phyloP scores from a whole-genome alignment of 1,140 invertebrate genomes.

The Rhagoletis pomonella region DNA sequence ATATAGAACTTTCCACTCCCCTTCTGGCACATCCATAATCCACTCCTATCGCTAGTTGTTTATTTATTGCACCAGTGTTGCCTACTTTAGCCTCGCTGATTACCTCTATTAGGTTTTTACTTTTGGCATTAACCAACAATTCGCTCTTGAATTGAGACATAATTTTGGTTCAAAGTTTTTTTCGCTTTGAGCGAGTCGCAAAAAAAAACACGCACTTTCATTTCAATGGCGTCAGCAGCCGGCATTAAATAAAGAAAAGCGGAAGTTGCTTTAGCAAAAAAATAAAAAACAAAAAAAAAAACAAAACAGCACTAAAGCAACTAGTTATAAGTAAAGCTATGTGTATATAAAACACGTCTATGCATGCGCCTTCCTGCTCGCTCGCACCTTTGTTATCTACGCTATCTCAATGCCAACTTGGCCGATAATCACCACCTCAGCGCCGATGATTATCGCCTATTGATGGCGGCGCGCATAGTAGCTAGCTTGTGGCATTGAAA shows the following conservation, averaged over 20 bases:
- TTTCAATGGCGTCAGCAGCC: neutral
- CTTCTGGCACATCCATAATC: neutral
- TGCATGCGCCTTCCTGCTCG: neutral
- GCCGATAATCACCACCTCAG: neutral
- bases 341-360: neutral
- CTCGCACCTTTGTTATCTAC: neutral
- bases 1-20: too few species aligned
- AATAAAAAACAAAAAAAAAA: neutral
- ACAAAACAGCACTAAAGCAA: too few species aligned
- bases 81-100: neutral
- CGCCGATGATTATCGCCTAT: slow-evolving; percentile 9
- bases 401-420: neutral
- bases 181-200: neutral
- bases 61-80: neutral
- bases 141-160: neutral
- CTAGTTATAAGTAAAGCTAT: neutral
- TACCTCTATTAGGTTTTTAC: neutral
- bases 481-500: neutral
- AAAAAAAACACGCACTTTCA: neutral
- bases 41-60: neutral
- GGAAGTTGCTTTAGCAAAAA: neutral
- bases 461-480: neutral
- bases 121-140: slow-evolving; percentile 3
- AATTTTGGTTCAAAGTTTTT: slow-evolving; percentile 7
- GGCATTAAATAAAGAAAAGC: neutral